Evolutionary conservation across 2,797 vertebrate genomes (phyloP), one percentile per base, ranked within the genome.

Genomic region (Miichthys miiuy): DNA sequence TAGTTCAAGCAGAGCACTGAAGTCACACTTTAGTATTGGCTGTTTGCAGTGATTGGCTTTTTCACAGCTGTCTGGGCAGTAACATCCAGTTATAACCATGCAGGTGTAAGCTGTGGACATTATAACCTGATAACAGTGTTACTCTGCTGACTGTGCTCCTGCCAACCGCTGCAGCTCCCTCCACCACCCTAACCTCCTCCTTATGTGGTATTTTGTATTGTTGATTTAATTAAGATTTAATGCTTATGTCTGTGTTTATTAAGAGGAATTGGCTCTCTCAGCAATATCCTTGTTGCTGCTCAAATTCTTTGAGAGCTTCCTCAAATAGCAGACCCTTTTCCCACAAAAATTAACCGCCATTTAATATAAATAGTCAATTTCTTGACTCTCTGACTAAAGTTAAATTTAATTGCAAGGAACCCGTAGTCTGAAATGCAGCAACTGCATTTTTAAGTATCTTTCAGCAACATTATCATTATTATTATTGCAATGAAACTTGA

Each of bases 231-330:
- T 42, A 13, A 61, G 27, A 54, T 23, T 44, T 30, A 60, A 55
- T 73, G 27, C 47, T 27, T 42, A 61, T 18, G n/a, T 30, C 18
- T n/a, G 25, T 81, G 61, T 68, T 54, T 62, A 18, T 51, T 64
- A 30, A 73, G 9, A 20, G 21, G 50, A 68, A 69, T 60, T 23
- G 6, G 78, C 60, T 48, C 61, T 58, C 65, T 55, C 41, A 41
- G 47, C 42, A 55, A 16, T 57, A 51, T 65, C 14, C 11, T 57
- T 60, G 17, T 66, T 8, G 10, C 60, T 48, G 3, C 52, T 58
- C 13, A 0, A 14, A 41, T 70, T 82, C 8, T 54, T 10, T 5
- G 55, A 68, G 46, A 34, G 55, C 62, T 51, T 60, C 51, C 23
- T 64, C 57, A 67, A 69, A 56, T 12, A 70, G 34, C 14, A 54